Evolutionary conservation across 2,888 invertebrate species (phyloP), one percentile per base, ranked within the genome.

Genomic region (Saturnia japonica): DNA sequence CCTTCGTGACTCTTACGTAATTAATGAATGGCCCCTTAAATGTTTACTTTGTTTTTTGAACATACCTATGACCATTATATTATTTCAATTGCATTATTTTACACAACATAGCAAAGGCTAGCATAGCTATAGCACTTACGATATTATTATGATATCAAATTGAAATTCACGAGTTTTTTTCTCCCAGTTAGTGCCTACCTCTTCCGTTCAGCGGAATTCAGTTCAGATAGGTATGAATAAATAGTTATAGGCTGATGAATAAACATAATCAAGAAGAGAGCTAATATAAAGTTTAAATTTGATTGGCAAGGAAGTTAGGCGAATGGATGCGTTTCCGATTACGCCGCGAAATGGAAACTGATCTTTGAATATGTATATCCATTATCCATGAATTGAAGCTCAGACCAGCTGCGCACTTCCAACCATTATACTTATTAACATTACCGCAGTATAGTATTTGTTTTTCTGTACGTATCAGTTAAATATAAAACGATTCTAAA

Each of bases 321-420:
- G 74, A 81, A 82, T 82, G 82, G 83, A 84, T 85, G 82, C 84
- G 85, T 90, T 92, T 90, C 91, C 90, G 91, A 91, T 91, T 93
- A 90, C 90, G 88, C 85, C 86, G 85, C 88, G 88, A 91, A 93
- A 91, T 92, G 90, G 88, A 91, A 91, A 91, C 89, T 85, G 88
- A 91, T 91, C 90, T 92, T 91, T 92, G 91, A 92, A 93, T 93
- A 92, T 93, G 88, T 81, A 91, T 91, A 88, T 80, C 83, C 85
- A 34, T 34, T 34, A 34, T 34, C 3, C 34, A 87, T 80, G 81
- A 79, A 88, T 80, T 83, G 85, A 87, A 80, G 81, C 79, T 79
- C 79, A 79, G 75, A 70, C 76, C 82, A 83, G 80, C 81, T 86
- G 83, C 81, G 79, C 79, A 83, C 81, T 85, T 85, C 85, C 81